Base-by-base conservation (phyloP, 2,888 invertebrate genomes). In the Deilephila elpenor region DNA sequence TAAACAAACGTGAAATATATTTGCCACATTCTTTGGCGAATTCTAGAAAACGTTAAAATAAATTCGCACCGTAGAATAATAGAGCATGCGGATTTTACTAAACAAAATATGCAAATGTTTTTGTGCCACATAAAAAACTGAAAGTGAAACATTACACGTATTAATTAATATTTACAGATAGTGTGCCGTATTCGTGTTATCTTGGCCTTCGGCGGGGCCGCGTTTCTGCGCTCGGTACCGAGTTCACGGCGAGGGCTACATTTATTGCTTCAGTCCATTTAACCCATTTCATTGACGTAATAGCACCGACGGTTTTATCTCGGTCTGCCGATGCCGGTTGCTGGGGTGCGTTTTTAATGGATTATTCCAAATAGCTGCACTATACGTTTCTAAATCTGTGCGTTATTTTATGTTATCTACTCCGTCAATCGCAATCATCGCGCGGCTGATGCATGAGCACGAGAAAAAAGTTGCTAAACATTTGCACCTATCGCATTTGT, bases 181-280 rank as follows among this genome's bases (percentile, higher is more conserved):
- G 77, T 78, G 71, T 75, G 74, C 73, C 77, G 74, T 78, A 34
- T 64, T 6, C 51, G 73, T 75, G 71, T 75, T 74, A 77, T 74
- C 70, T 75, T 83, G 90, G 83, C 92, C 92, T 92, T 91, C 91
- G 77, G 78, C 78, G 85, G 79, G 88, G 85, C 88, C 84, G 79
- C 83, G 82, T 78, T 76, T 83, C 82, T 72, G 84, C 77, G 79
- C 77, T 75, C 78, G 79, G 67, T 74, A 77, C 76, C 75, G 86
- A 88, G 93, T 93, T 93, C 93, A 93, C 86, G 93, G 93, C 84
- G 88, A 92, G 90, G 93, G 92, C 88, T 89, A 86, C 88, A 86
- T 89, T 91, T 91, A 92, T 90, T 89, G 83, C 91, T 84, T 77
- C 84, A 87, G 86, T 90, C 88, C 90, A 92, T 92, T 90, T 92